Conservation (phyloP, 1,140 invertebrate species). For the Diorhabda elongata region DNA sequence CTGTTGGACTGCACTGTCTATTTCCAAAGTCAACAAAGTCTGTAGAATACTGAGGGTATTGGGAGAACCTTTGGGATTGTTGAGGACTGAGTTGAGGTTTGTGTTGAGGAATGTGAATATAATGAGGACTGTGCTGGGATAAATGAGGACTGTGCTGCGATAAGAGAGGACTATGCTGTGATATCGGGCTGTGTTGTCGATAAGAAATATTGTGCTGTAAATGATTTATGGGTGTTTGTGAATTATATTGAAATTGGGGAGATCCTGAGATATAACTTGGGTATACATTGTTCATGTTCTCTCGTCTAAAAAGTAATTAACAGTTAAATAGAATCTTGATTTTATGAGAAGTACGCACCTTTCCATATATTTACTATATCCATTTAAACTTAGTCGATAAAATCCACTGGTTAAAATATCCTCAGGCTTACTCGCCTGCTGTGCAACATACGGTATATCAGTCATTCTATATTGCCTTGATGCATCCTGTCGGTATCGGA, state of each 20-base stretch:
- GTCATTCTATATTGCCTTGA: constrained; percentile 35
- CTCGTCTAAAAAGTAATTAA: constrained; percentile 19
- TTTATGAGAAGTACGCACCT: constrained; percentile 23
- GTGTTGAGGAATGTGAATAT: constrained; percentile 10
- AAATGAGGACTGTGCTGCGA: constrained; percentile 26
- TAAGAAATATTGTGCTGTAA: constrained; percentile 20
- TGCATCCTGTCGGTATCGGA: constrained; percentile 25
- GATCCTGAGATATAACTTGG: constrained; percentile 12
- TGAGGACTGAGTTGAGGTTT: constrained; percentile 23
- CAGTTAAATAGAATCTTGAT: neutral
- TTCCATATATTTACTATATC: constrained; percentile 40
- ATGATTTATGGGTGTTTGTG: constrained; percentile 16
- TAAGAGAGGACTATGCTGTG: constrained; percentile 22
- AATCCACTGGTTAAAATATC: constrained; percentile 34
- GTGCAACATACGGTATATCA: constrained; percentile 27
- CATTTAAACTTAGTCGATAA: constrained; percentile 38
- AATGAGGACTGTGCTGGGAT: constrained; percentile 8
- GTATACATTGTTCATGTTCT: constrained; percentile 18
- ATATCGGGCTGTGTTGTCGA: constrained; percentile 19
- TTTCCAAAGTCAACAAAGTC: constrained; percentile 17
- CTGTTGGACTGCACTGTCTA: constrained; percentile 36
- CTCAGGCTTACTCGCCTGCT: constrained; percentile 26
- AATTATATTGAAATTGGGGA: constrained; percentile 15
- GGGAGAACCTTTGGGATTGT: constrained; percentile 20
- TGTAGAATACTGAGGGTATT: constrained; percentile 14